A percentile compares a stretch with the other conserved stretches of the same genome.
Evolutionary conservation across 2,797 vertebrate genomes (phyloP).

Genomic region (Pogoniulus pusillus): DNA sequence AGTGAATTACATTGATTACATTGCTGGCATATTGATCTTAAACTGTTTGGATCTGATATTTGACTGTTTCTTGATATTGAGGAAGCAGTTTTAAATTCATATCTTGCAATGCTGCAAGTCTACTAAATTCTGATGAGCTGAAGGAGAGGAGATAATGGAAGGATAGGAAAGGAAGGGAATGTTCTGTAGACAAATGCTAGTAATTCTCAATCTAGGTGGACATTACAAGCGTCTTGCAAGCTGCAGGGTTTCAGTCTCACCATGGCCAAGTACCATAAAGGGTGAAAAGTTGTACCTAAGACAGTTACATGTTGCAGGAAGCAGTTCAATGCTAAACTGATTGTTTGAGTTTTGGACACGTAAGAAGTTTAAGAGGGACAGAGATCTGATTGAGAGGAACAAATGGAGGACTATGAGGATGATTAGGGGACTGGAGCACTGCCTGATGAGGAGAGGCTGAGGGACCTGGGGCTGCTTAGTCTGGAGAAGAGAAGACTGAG

Average conservation of each 20-base stretch:
- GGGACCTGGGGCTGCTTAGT: too few relatives aligned
- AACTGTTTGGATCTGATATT: neutral
- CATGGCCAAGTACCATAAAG: neutral
- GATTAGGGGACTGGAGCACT: too few relatives aligned
- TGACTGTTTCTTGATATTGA: neutral
- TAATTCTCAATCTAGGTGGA: neutral
- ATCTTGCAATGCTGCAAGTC: neutral
- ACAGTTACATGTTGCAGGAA: neutral
- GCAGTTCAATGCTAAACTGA: neutral
- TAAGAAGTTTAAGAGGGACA: too few relatives aligned
- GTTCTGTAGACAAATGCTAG: neutral
- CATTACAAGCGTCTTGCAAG: neutral
- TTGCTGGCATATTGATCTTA: neutral
- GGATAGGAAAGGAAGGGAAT: neutral
- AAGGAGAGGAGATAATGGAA: neutral
- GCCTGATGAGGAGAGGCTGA: too few relatives aligned
- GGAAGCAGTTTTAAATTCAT: neutral
- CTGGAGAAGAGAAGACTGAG: too few relatives aligned
- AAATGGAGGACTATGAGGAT: too few relatives aligned
- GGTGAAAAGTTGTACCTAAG: rapidly evolving
- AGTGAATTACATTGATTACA: neutral
- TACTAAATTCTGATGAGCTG: neutral
- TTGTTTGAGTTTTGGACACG: neutral
- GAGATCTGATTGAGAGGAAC: too few relatives aligned
- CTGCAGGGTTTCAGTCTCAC: neutral